Conservation (phyloP, 2,888 invertebrate genomes). For the Neoscelio sp. region DNA sequence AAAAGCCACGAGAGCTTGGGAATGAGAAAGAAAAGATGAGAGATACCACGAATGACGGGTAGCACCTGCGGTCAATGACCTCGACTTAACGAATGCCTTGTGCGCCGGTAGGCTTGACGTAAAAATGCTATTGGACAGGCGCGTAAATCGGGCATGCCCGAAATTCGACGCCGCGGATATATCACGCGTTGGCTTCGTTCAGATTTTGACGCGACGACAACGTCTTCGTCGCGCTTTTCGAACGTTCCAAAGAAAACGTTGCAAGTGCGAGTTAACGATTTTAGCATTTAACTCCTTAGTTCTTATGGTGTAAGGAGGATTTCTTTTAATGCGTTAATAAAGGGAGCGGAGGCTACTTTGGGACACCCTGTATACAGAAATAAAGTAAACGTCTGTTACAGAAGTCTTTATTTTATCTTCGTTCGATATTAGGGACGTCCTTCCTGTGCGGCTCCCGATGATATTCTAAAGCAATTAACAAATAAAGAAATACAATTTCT, state of each 20-base stretch:
- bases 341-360: too few relatives aligned
- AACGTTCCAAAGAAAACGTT: background rate
- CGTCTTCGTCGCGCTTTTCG: conserved; percentile 21
- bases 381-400: too few relatives aligned
- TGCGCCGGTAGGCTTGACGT: conserved; percentile 70
- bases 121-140: conserved; percentile 72
- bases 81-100: conserved; percentile 79
- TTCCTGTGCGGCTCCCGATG: too few relatives aligned
- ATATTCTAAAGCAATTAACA: too few relatives aligned
- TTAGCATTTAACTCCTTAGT: too few relatives aligned
- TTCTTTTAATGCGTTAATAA: too few relatives aligned
- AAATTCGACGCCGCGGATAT: conserved; percentile 59
- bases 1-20: conserved; percentile 48
- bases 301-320: too few relatives aligned
- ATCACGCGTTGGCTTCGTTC: conserved; percentile 39
- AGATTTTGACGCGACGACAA: conserved; percentile 37
- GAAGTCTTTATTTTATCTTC: too few relatives aligned
- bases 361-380: too few relatives aligned
- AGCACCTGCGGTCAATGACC: conserved; percentile 82
- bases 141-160: conserved; percentile 67
- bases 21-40: conserved; percentile 55
- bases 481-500: too few relatives aligned
- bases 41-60: conserved; percentile 70
- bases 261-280: background rate
- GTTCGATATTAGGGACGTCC: too few relatives aligned